Conservation (phyloP, 2,797 vertebrate species). For the Enteromius fasciolatus region DNA sequence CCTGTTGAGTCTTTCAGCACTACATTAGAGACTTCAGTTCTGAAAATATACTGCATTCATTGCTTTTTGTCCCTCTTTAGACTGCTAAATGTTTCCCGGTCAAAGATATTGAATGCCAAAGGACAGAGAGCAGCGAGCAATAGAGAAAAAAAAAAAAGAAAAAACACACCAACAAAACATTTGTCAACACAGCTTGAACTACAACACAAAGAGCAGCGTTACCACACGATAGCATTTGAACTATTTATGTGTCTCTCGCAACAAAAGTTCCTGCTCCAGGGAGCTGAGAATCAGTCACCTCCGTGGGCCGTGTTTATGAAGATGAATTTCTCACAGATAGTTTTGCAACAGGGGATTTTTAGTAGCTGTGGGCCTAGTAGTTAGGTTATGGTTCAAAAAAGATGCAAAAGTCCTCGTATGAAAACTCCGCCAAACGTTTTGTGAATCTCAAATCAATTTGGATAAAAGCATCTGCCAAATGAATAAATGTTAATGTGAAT, state of each 20-base stretch:
- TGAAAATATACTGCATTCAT: constrained; percentile 7
- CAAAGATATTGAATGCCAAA: constrained; percentile 22
- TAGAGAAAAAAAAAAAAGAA: neutral
- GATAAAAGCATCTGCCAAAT: constrained; percentile 6
- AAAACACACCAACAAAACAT: constrained; percentile 12
- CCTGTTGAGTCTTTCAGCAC: neutral
- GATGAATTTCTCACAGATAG: constrained; percentile 3
- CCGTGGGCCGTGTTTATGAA: neutral
- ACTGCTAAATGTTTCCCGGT: constrained; percentile 25
- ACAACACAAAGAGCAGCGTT: constrained; percentile 4
- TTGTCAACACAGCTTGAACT: constrained; percentile 21
- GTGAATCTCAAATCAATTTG: neutral
- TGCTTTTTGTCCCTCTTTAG: constrained; percentile 17
- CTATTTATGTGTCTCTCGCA: constrained; percentile 17
- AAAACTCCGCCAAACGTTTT: neutral
- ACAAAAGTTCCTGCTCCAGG: neutral
- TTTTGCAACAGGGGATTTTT: neutral
- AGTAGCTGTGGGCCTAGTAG: constrained; percentile 1
- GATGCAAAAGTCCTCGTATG: too few relatives aligned
- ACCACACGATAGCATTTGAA: constrained; percentile 21
- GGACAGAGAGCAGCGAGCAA: neutral
- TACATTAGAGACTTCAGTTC: constrained; percentile 4
- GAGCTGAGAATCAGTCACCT: constrained; percentile 2
- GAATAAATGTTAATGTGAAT: neutral
- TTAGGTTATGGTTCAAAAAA: neutral